A percentile compares a stretch with the other conserved stretches of the same genome.
Evolutionary conservation across 2,113 vertebrate genomes (phyloP).

Genomic region (Gobius niger): DNA sequence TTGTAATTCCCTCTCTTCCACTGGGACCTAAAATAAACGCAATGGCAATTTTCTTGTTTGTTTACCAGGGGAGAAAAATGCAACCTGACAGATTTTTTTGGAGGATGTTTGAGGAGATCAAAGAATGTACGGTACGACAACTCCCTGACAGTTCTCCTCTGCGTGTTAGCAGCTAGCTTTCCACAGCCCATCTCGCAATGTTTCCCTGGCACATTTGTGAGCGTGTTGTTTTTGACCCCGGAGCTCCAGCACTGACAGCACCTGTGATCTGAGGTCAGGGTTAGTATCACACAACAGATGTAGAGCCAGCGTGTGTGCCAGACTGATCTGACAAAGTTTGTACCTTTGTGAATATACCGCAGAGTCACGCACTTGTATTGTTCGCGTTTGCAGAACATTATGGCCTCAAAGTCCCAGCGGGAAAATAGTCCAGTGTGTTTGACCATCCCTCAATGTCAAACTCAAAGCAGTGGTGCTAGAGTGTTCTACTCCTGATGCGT

Average conservation of each 20-base stretch:
- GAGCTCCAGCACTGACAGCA: slow-evolving; percentile 46
- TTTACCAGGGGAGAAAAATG: slow-evolving; percentile 49
- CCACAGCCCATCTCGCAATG: slow-evolving; percentile 13
- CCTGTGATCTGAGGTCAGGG: slow-evolving; percentile 63
- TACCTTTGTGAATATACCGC: too few relatives aligned
- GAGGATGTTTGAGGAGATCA: slow-evolving; percentile 55
- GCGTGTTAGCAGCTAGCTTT: slow-evolving; percentile 31
- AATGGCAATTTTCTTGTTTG: slow-evolving; percentile 32
- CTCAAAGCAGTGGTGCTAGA: too few relatives aligned
- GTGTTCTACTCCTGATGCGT: too few relatives aligned
- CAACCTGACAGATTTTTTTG: slow-evolving; percentile 56
- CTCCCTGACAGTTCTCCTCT: slow-evolving; percentile 38
- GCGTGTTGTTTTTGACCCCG: slow-evolving; percentile 52
- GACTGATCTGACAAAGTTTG: background rate
- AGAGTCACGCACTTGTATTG: too few relatives aligned
- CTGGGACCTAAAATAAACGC: slow-evolving; percentile 23
- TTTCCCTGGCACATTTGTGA: slow-evolving; percentile 20
- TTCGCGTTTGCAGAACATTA: too few relatives aligned
- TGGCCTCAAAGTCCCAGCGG: too few relatives aligned
- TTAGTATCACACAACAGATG: slow-evolving; percentile 57
- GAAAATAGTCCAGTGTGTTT: too few relatives aligned
- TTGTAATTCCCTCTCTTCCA: slow-evolving; percentile 35
- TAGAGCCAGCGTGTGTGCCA: slow-evolving; percentile 48
- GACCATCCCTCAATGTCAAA: too few relatives aligned
- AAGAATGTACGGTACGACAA: slow-evolving; percentile 40